Conservation (phyloP, 2,113 vertebrate species). For the Albula goreensis region DNA sequence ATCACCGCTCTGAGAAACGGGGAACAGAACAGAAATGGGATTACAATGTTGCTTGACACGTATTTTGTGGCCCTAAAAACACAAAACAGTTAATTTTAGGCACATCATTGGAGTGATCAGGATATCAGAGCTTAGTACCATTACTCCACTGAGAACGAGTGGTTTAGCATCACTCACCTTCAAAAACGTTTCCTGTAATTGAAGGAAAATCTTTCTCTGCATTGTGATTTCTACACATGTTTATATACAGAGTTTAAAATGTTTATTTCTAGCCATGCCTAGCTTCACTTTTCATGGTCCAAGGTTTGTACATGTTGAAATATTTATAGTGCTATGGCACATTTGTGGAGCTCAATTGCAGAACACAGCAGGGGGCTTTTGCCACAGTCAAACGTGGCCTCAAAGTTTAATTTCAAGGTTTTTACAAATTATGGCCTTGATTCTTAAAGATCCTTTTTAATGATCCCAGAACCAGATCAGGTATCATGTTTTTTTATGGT, state of each 20-base stretch:
- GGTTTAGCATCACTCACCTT: too few species aligned
- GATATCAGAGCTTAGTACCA: neutral
- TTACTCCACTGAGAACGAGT: too few species aligned
- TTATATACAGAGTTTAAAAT: neutral
- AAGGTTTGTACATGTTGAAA: neutral
- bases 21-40: neutral
- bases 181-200: neutral
- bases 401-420: neutral
- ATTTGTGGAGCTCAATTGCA: neutral
- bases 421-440: neutral
- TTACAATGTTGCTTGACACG: neutral
- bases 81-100: neutral
- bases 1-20: neutral
- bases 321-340: neutral
- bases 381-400: neutral
- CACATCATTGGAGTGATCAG: neutral
- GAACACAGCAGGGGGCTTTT: neutral
- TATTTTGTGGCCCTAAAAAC: neutral
- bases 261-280: neutral
- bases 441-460: neutral
- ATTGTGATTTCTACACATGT: neutral
- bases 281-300: neutral
- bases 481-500: neutral
- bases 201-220: neutral
- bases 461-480: neutral